phyloP scores from a whole-genome alignment of 2,113 vertebrate genomes.

The Coryphaenoides rupestris region DNA sequence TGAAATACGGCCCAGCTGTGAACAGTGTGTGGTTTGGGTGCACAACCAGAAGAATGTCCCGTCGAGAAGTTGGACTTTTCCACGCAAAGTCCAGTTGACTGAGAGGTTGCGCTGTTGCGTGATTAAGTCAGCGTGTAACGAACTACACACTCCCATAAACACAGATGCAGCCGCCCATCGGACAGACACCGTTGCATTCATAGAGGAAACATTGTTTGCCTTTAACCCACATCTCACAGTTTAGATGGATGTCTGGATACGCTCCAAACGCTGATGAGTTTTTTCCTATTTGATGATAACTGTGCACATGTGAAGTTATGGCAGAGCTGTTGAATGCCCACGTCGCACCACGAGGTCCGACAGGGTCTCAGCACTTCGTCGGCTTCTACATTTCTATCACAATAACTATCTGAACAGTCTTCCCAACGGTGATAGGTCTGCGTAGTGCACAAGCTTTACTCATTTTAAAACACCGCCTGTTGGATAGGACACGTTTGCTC shows the following conservation, averaged over 20 bases:
- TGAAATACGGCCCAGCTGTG: conserved; percentile 70
- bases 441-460: too few relatives aligned
- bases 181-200: too few relatives aligned
- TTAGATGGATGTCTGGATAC: conserved; percentile 10
- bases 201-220: neutral
- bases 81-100: conserved; percentile 60
- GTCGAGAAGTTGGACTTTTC: conserved; percentile 56
- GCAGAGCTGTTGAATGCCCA: too few relatives aligned
- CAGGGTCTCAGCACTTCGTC: too few relatives aligned
- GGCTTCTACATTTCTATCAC: too few relatives aligned
- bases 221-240: conserved; percentile 27
- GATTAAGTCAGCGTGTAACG: conserved; percentile 55
- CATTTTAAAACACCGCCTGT: too few relatives aligned
- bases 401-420: too few relatives aligned
- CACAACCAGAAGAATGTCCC: conserved; percentile 62
- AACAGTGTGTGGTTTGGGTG: conserved; percentile 66
- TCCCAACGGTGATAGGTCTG: too few relatives aligned
- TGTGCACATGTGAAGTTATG: too few relatives aligned
- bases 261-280: neutral
- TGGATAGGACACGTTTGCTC: too few relatives aligned
- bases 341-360: too few relatives aligned
- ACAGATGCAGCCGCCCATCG: conserved; percentile 42
- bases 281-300: neutral
- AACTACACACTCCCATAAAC: conserved; percentile 48
- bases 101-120: conserved; percentile 54